A percentile compares a stretch with the other conserved stretches of the same genome.
Evolutionary conservation across 2,113 vertebrate genomes (phyloP).

Genomic region (Grallaria varia): DNA sequence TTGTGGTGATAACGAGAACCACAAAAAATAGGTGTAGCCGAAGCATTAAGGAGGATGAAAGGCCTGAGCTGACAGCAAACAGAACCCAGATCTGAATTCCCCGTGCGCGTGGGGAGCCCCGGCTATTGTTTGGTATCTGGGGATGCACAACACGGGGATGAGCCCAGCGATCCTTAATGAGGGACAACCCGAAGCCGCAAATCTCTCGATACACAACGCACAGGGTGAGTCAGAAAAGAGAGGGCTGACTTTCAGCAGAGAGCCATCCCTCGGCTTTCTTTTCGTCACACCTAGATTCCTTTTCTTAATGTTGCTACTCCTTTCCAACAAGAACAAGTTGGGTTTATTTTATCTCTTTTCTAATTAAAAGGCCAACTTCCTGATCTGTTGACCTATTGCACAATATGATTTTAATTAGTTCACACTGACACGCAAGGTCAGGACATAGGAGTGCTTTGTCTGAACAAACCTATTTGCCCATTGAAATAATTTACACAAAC

Average conservation of each 20-base stretch:
- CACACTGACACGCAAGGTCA: not conserved
- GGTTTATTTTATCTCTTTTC: not conserved
- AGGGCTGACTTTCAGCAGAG: not conserved
- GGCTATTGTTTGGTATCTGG: conserved; percentile 1
- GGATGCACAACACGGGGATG: not conserved
- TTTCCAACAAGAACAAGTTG: not conserved
- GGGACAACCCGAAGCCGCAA: not conserved
- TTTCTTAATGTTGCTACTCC: not conserved
- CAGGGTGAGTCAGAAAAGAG: not conserved
- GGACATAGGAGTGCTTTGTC: conserved; percentile 5
- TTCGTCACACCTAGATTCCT: not conserved
- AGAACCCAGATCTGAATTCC: not conserved
- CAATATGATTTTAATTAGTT: conserved; percentile 66
- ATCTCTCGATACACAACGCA: not conserved
- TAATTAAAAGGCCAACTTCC: conserved; percentile 55
- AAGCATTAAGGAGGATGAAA: conserved; percentile 49
- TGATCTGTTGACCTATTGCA: conserved; percentile 61
- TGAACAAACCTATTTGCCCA: conserved; percentile 24
- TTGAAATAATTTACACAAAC: conserved; percentile 20
- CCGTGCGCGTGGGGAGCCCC: not conserved
- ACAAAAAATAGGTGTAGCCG: conserved; percentile 18
- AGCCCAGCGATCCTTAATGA: not conserved
- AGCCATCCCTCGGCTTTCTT: not conserved
- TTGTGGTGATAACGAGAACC: not conserved
- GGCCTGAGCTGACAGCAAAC: not conserved